Evolutionary conservation across 2,113 vertebrate species (phyloP).

Genomic region (Recurvirostra avosetta): DNA sequence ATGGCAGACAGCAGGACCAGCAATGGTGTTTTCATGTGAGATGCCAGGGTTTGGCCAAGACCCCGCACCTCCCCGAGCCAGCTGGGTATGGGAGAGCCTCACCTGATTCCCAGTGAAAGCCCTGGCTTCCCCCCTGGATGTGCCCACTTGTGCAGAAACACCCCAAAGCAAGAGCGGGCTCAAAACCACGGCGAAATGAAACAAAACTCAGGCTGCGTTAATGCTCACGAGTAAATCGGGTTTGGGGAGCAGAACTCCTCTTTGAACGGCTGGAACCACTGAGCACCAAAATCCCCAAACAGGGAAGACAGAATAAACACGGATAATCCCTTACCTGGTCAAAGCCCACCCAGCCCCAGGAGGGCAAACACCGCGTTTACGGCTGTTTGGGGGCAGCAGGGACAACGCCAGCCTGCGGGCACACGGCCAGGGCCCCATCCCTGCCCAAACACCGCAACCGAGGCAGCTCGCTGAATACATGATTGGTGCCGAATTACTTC

Average conservation of each 20-base stretch:
- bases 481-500: neutral
- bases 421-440: neutral
- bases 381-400: neutral
- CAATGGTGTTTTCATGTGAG: rapidly evolving
- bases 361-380: neutral
- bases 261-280: neutral
- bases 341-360: neutral
- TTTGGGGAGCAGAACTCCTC: neutral
- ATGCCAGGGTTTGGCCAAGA: neutral
- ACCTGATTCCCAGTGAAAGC: neutral
- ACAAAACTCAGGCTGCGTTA: neutral
- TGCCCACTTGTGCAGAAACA: neutral
- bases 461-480: rapidly evolving
- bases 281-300: neutral
- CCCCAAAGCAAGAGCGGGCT: rapidly evolving
- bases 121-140: neutral
- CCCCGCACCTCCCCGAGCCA: neutral
- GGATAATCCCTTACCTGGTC: neutral
- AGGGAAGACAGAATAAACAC: neutral
- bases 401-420: rapidly evolving
- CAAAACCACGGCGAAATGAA: neutral
- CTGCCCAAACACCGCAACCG: rapidly evolving
- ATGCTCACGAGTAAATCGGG: neutral
- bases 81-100: neutral
- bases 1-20: neutral